These are phyloP conservation scores for Ceratina australensis DNA, from an alignment of 1,140 invertebrate species.

Conservation along the genomic window DNA sequence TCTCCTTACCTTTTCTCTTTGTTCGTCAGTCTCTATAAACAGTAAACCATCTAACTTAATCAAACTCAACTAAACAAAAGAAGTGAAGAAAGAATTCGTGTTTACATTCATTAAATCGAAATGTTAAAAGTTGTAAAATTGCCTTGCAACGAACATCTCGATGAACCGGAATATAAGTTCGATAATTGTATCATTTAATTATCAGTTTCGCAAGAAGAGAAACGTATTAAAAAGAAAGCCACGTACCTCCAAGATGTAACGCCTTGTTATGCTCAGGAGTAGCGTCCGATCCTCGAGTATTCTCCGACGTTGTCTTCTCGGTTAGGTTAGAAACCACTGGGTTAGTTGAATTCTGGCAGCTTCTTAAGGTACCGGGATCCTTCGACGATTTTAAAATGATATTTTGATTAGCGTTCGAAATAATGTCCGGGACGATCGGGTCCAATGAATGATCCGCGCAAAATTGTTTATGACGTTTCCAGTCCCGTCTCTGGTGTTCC, in stretches of 20 bases:
- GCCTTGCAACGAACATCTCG: background rate
- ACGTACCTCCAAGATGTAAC: conserved; percentile 37
- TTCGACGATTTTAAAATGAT: conserved; percentile 6
- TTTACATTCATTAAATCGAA: background rate
- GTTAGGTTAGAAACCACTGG: conserved; percentile 59
- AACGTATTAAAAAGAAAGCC: background rate
- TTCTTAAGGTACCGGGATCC: background rate
- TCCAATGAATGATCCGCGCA: conserved; percentile 52
- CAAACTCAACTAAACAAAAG: background rate
- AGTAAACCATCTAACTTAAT: conserved; percentile 21
- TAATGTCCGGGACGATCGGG: background rate
- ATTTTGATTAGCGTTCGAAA: conserved; percentile 21
- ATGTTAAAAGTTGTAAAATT: background rate
- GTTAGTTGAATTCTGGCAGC: background rate
- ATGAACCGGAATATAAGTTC: background rate
- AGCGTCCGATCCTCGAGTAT: conserved; percentile 32
- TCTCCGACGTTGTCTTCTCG: conserved; percentile 33
- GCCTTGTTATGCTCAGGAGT: conserved; percentile 16
- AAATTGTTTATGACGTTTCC: conserved; percentile 85
- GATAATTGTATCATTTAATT: background rate
- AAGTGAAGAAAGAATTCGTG: background rate
- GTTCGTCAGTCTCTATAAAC: conserved; percentile 37
- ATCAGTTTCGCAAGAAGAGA: background rate
- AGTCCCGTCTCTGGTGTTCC: conserved; percentile 88
- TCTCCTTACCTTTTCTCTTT: conserved; percentile 13